Evolutionary conservation across 2,888 invertebrate genomes (phyloP).

Genomic region (Pharmacophagus antenor): DNA sequence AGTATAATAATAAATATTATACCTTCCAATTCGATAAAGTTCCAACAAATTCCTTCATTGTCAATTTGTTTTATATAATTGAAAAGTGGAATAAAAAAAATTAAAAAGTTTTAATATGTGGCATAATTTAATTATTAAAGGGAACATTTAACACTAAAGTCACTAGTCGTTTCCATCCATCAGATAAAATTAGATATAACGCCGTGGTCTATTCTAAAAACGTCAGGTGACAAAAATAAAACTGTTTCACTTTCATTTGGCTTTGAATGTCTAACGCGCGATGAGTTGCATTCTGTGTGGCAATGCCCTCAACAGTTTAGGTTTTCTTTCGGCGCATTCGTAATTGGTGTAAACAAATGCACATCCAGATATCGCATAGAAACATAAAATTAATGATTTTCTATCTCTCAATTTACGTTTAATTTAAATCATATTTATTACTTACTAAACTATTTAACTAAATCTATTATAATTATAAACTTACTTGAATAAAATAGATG

Average conservation of each 20-base stretch:
- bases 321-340: not conserved
- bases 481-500: no score
- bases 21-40: no score
- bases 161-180: constrained; percentile 14
- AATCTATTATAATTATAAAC: no score
- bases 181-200: constrained; percentile 17
- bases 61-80: no score
- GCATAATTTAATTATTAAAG: constrained; percentile 12
- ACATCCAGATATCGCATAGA: not conserved
- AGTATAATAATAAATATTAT: no score
- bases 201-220: constrained; percentile 18
- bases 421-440: no score
- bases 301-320: constrained; percentile 2
- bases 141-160: constrained; percentile 3
- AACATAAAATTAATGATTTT: no score
- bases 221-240: constrained; percentile 20
- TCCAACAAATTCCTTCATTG: no score
- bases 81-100: no score
- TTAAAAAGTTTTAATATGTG: not conserved
- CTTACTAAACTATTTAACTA: no score
- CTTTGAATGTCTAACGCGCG: constrained; percentile 11
- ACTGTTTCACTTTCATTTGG: constrained; percentile 20
- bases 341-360: not conserved
- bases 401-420: no score
- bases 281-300: not conserved